A percentile compares a stretch with the other conserved stretches of the same genome.
These are phyloP conservation scores for Apis mellifera DNA, from an alignment of 1,140 invertebrate species.

Conservation along the genomic window DNA sequence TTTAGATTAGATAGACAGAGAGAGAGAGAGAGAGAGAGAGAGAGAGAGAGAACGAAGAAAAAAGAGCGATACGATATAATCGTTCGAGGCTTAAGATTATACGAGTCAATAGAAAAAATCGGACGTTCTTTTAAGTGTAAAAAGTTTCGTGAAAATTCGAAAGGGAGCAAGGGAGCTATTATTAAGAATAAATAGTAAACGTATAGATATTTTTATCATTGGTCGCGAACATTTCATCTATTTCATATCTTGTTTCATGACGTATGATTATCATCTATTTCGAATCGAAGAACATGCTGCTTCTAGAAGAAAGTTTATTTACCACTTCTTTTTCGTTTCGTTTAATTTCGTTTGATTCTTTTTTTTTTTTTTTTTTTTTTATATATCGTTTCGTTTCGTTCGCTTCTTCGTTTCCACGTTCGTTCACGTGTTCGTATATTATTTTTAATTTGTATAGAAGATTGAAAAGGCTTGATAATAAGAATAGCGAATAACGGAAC, in stretches of 20 bases:
- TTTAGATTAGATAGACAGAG: neutral
- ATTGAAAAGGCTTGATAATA: neutral
- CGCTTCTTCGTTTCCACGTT: constrained; percentile 9
- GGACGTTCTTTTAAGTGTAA: constrained; percentile 11
- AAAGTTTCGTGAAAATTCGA: constrained; percentile 23
- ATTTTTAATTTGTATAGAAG: constrained; percentile 13
- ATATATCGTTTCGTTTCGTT: neutral
- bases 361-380: too few species aligned
- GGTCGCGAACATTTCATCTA: neutral
- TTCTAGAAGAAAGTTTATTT: neutral
- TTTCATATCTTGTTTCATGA: neutral
- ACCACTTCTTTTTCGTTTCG: neutral
- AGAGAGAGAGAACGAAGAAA: neutral
- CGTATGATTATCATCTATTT: too few species aligned
- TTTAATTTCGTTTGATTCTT: too few species aligned
- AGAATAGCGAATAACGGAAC: neutral
- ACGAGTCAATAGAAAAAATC: constrained; percentile 32
- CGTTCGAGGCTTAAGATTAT: neutral
- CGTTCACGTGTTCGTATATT: constrained; percentile 13
- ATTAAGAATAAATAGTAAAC: neutral
- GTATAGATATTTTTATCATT: neutral
- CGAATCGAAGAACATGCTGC: neutral
- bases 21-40: constrained; percentile 19
- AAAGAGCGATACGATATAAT: neutral
- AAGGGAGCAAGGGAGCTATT: neutral